These are phyloP conservation scores for Chrysaora quinquecirrha DNA, from an alignment of 30 jellyfish, hydroid and myxozoan species.

Conservation along the genomic window DNA sequence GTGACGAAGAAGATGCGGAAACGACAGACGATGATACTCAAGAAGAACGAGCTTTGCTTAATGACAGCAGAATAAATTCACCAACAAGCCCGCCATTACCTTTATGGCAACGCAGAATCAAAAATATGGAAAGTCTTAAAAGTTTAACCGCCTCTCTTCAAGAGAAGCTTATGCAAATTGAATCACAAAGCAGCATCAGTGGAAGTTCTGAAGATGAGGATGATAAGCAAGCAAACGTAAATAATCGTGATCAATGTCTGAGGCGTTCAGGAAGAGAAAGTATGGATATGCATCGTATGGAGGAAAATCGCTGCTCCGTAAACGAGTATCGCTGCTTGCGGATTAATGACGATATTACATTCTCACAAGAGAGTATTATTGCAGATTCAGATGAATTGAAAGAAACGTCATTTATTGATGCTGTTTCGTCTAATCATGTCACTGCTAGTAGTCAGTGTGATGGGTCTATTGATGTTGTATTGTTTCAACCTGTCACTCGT, in stretches of 20 bases:
- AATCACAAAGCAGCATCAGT: slow-evolving; percentile 27
- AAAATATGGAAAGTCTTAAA: slow-evolving; percentile 51
- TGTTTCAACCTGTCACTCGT: too few species aligned
- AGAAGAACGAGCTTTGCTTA: slow-evolving; percentile 25
- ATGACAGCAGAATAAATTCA: slow-evolving; percentile 11
- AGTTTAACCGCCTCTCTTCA: slow-evolving; percentile 58
- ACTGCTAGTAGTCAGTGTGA: too few species aligned
- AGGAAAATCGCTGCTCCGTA: too few species aligned
- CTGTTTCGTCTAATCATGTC: too few species aligned
- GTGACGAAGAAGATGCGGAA: slow-evolving; percentile 73
- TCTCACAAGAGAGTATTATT: background rate
- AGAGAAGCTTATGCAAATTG: slow-evolving; percentile 50
- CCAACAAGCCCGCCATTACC: slow-evolving; percentile 74
- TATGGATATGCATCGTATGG: too few species aligned
- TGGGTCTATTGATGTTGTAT: too few species aligned
- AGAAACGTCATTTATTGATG: background rate
- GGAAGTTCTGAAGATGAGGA: slow-evolving; percentile 23
- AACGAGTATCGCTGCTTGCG: too few species aligned
- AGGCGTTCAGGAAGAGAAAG: too few species aligned
- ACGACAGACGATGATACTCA: slow-evolving; percentile 62
- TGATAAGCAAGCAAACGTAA: too few species aligned
- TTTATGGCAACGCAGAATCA: slow-evolving; percentile 75
- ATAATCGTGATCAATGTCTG: too few species aligned
- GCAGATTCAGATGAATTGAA: background rate
- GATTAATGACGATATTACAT: too few species aligned